These are phyloP conservation scores for Dinomys branickii DNA, from an alignment of 2,113 vertebrate genomes.

Conservation along the genomic window DNA sequence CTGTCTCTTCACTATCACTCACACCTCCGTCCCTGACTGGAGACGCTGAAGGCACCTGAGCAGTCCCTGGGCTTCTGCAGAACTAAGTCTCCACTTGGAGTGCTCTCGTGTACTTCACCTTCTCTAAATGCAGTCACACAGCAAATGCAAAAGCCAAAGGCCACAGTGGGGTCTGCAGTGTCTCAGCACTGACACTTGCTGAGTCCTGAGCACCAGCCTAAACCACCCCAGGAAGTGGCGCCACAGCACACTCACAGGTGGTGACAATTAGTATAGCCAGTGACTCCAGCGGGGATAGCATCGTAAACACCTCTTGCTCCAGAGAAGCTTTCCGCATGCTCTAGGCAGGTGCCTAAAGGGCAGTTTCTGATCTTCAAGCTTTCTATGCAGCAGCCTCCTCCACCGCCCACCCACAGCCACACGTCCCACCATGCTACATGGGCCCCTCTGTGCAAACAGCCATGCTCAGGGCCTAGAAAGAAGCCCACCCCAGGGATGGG, in stretches of 20 bases:
- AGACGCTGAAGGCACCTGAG: neutral
- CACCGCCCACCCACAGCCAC: neutral
- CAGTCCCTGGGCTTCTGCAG: neutral
- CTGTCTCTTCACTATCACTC: too few species aligned
- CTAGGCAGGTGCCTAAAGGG: too few species aligned
- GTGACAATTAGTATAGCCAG: neutral
- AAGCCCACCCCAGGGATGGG: neutral
- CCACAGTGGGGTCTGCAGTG: neutral
- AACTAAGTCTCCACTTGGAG: neutral
- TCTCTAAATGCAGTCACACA: neutral
- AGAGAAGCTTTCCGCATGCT: neutral
- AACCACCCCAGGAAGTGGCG: too few species aligned
- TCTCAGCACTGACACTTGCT: too few species aligned
- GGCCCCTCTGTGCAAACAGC: neutral
- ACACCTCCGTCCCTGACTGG: neutral
- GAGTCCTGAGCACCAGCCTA: accelerated
- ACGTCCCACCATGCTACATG: neutral
- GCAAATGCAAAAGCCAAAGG: neutral
- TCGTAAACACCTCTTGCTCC: neutral
- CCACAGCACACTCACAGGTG: neutral
- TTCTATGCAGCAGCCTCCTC: neutral
- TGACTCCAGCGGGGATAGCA: neutral
- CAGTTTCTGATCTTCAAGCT: neutral
- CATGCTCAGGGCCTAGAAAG: neutral
- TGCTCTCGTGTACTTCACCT: neutral